Conservation (phyloP, 2,113 vertebrate genomes). For the Cyprinodon variegatus region DNA sequence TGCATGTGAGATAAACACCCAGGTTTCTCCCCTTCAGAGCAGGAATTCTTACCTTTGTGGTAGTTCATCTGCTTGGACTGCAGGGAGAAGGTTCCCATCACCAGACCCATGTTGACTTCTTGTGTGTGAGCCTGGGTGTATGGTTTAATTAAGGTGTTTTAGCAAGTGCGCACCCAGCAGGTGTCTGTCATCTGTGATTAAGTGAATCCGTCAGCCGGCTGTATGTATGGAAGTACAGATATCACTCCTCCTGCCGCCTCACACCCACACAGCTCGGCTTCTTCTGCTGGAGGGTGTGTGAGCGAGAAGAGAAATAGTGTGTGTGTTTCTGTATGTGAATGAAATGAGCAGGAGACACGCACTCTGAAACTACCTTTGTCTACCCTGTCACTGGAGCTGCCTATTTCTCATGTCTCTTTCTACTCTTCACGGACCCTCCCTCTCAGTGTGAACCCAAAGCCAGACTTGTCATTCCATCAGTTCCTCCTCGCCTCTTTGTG, state of each 20-base stretch:
- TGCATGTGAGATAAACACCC: neutral
- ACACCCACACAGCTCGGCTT: slow-evolving; percentile 60
- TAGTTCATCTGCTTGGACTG: slow-evolving; percentile 78
- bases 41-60: slow-evolving; percentile 76
- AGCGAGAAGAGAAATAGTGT: slow-evolving; percentile 22
- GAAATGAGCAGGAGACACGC: slow-evolving; percentile 58
- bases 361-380: slow-evolving; percentile 72
- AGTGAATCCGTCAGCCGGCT: slow-evolving; percentile 67
- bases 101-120: slow-evolving; percentile 79
- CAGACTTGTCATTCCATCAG: slow-evolving; percentile 68
- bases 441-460: slow-evolving; percentile 40
- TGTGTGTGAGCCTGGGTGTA: slow-evolving; percentile 33
- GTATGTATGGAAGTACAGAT: slow-evolving; percentile 56
- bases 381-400: slow-evolving; percentile 65
- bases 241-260: slow-evolving; percentile 66
- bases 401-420: slow-evolving; percentile 59
- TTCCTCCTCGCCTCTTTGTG: slow-evolving; percentile 61
- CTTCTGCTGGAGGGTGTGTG: slow-evolving; percentile 64
- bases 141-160: slow-evolving; percentile 35
- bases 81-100: slow-evolving; percentile 80
- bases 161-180: slow-evolving; percentile 19
- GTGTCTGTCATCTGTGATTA: slow-evolving; percentile 51
- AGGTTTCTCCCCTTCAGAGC: neutral
- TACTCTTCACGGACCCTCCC: slow-evolving; percentile 14
- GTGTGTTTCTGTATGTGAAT: slow-evolving; percentile 49